Percentiles rank a stretch among this genome's conserved stretches.
phyloP scores from a whole-genome alignment of 2,888 invertebrate genomes.

The Lycocerus yunnanus region DNA sequence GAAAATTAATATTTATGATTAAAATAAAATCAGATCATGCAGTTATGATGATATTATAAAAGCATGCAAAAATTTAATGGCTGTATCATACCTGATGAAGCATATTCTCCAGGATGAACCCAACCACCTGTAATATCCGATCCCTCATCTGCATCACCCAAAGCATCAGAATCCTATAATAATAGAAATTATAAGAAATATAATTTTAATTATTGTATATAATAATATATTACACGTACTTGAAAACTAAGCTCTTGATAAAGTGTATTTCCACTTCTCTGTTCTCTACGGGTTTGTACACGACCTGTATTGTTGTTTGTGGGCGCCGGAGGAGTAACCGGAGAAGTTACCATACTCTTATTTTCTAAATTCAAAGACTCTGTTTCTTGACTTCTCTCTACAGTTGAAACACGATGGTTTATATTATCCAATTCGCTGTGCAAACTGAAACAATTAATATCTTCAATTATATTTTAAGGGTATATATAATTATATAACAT shows the following conservation, averaged over 20 bases:
- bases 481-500: not conserved
- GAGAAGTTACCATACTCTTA: conserved; percentile 55
- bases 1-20: not conserved
- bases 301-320: conserved; percentile 56
- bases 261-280: conserved; percentile 85
- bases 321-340: conserved; percentile 52
- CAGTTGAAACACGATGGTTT: conserved; percentile 47
- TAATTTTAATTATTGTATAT: not conserved
- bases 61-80: conserved; percentile 16
- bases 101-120: conserved; percentile 99
- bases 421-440: conserved; percentile 53
- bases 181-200: not conserved
- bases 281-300: conserved; percentile 80
- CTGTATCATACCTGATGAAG: conserved; percentile 85
- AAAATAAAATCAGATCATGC: conserved; percentile 1
- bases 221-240: conserved; percentile 42
- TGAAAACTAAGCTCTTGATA: conserved; percentile 93
- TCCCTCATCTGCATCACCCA: conserved; percentile 84
- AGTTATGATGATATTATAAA: not conserved
- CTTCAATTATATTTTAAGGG: not conserved
- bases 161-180: conserved; percentile 74
- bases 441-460: conserved; percentile 38
- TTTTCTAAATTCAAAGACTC: conserved; percentile 54
- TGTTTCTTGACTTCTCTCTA: conserved; percentile 54
- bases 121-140: conserved; percentile 97